Percentiles rank a stretch among this genome's conserved stretches.
Evolutionary conservation across 2,797 vertebrate species (phyloP).

Genomic region (Pseudochromis fuscus): DNA sequence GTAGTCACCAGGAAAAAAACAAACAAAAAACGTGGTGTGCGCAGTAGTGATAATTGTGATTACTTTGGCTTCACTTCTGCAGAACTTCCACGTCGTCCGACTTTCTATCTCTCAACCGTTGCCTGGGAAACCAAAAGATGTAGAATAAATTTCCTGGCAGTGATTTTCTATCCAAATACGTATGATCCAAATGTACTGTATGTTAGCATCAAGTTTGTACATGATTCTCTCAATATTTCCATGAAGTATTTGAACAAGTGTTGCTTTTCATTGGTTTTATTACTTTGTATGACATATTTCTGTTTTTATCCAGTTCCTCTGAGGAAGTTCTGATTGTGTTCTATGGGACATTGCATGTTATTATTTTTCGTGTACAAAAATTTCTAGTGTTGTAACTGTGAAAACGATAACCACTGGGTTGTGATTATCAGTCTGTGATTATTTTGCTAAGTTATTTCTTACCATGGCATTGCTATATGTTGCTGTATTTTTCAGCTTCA

Average conservation of each 20-base stretch:
- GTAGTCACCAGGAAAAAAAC: too few species aligned
- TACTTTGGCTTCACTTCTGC: neutral
- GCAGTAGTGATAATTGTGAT: neutral
- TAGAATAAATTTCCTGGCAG: neutral
- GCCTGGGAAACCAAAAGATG: neutral
- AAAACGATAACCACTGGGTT: slow-evolving; percentile 77
- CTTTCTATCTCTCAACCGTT: neutral
- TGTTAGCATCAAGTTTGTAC: slow-evolving; percentile 13
- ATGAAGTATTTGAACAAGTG: slow-evolving; percentile 43
- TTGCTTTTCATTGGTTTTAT: slow-evolving; percentile 34
- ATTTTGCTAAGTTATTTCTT: slow-evolving; percentile 90
- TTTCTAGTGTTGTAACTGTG: slow-evolving; percentile 68
- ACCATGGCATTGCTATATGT: slow-evolving; percentile 90
- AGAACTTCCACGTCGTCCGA: neutral
- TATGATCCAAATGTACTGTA: slow-evolving; percentile 27
- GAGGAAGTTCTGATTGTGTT: slow-evolving; percentile 38
- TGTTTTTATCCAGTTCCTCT: slow-evolving; percentile 30
- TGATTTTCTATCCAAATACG: slow-evolving; percentile 15
- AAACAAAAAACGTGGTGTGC: too few species aligned
- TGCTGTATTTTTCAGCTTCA: slow-evolving; percentile 91
- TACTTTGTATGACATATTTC: slow-evolving; percentile 30
- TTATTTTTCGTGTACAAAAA: slow-evolving; percentile 77
- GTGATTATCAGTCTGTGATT: slow-evolving; percentile 74
- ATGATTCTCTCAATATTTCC: slow-evolving; percentile 9
- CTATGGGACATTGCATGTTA: slow-evolving; percentile 84